Percentiles rank a stretch among this genome's conserved stretches.
phyloP scores from a whole-genome alignment of 2,113 vertebrate species.

The Xenopus tropicalis region UCB_Xtro_10.0 CM004449.2:9945501-9946000 shows the following conservation, averaged over 20 bases:
- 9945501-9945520: too few relatives aligned
- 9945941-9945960: too few relatives aligned
- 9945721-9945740: conserved; percentile 95
- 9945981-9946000: too few relatives aligned
- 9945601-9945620: conserved; percentile 99
- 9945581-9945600: conserved; percentile 57
- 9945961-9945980: too few relatives aligned
- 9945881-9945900: too few relatives aligned
- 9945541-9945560: too few relatives aligned
- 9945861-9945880: too few relatives aligned
- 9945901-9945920: too few relatives aligned
- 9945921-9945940: too few relatives aligned
- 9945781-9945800: conserved; percentile 93
- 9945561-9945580: too few relatives aligned
- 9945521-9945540: too few relatives aligned
- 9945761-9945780: conserved; percentile 91
- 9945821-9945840: conserved; percentile 78
- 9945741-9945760: conserved; percentile 97
- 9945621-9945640: conserved; percentile 99
- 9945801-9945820: conserved; percentile 93
- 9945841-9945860: too few relatives aligned
- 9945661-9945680: conserved; percentile 96
- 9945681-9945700: conserved; percentile 98
- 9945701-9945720: conserved; percentile 97
- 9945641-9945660: conserved; percentile 98